Conservation (phyloP, 1,140 invertebrate species). For the Frieseomelitta varia region DNA sequence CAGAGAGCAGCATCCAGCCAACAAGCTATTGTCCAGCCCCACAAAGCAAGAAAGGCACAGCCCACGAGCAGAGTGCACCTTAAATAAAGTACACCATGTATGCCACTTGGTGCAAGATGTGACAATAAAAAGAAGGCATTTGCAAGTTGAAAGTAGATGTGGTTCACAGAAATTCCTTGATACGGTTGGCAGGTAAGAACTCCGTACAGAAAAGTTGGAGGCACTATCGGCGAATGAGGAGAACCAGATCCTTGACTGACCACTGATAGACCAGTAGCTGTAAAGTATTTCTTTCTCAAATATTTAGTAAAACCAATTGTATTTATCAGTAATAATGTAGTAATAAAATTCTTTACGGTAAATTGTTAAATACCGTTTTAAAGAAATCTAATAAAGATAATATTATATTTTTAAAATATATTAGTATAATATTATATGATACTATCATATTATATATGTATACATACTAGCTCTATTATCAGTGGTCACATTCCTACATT, state of each 20-base stretch:
- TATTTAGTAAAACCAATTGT: neutral
- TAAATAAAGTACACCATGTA: slow-evolving; percentile 90
- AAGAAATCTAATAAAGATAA: neutral
- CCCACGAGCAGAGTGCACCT: slow-evolving; percentile 89
- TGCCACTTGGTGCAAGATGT: slow-evolving; percentile 90
- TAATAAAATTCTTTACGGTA: slow-evolving; percentile 1
- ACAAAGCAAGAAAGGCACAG: slow-evolving; percentile 89
- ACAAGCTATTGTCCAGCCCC: slow-evolving; percentile 93
- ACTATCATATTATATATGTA: neutral
- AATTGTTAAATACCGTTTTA: neutral
- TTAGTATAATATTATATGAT: neutral
- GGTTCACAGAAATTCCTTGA: slow-evolving; percentile 84
- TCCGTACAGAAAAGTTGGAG: slow-evolving; percentile 79
- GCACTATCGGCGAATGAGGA: slow-evolving; percentile 79
- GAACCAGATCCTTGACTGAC: slow-evolving; percentile 73
- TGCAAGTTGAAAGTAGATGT: slow-evolving; percentile 91
- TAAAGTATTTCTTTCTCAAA: neutral
- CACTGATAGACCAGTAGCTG: slow-evolving; percentile 75
- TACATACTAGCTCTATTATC: slow-evolving; percentile 67
- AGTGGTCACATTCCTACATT: slow-evolving; percentile 79
- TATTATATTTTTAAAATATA: neutral
- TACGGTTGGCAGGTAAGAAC: slow-evolving; percentile 80
- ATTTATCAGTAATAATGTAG: neutral
- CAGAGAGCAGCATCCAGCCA: slow-evolving; percentile 93
- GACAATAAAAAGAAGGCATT: slow-evolving; percentile 92